Percentiles rank a stretch among this genome's conserved stretches.
These are phyloP conservation scores for Drosophila triauraria DNA, from an alignment of 1,140 invertebrate species.

Conservation along the genomic window DNA sequence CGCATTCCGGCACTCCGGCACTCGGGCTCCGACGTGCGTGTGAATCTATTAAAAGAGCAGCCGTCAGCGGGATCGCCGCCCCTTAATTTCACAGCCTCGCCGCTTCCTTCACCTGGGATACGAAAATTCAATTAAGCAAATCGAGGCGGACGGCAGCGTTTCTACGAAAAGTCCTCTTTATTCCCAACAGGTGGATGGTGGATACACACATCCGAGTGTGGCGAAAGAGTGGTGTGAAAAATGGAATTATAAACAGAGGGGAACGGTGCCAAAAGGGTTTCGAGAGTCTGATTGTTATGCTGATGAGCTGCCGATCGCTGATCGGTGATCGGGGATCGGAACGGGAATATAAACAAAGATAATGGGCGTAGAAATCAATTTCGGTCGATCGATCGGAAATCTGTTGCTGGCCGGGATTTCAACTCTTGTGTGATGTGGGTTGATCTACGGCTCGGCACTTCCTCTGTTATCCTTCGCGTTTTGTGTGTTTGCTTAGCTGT, in stretches of 20 bases:
- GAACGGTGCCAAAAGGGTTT: slow-evolving; percentile 53
- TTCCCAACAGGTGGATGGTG: slow-evolving; percentile 29
- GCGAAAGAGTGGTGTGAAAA: slow-evolving; percentile 54
- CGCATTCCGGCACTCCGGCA: neutral
- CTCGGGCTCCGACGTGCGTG: slow-evolving; percentile 50
- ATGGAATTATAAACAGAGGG: slow-evolving; percentile 16
- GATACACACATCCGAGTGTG: neutral
- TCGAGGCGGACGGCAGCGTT: slow-evolving; percentile 63
- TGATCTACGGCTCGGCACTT: slow-evolving; percentile 1
- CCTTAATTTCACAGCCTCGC: slow-evolving; percentile 1
- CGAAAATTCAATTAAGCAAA: slow-evolving; percentile 78
- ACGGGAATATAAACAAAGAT: slow-evolving; percentile 1
- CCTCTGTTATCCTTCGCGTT: neutral
- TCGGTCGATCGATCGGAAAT: slow-evolving; percentile 50
- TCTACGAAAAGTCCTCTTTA: slow-evolving; percentile 58
- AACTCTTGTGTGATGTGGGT: slow-evolving; percentile 50
- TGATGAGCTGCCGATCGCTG: slow-evolving; percentile 51
- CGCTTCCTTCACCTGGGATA: slow-evolving; percentile 31
- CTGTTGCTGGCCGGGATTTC: slow-evolving; percentile 46
- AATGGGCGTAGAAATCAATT: slow-evolving; percentile 65
- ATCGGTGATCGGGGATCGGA: neutral
- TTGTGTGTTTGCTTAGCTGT: slow-evolving; percentile 67
- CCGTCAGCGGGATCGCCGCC: slow-evolving; percentile 13
- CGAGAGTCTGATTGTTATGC: slow-evolving; percentile 57
- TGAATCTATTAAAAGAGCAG: slow-evolving; percentile 71